Percentiles rank a stretch among this genome's conserved stretches.
Conservation (phyloP, 2,797 vertebrate species). For the Propithecus deckenii region DNA sequence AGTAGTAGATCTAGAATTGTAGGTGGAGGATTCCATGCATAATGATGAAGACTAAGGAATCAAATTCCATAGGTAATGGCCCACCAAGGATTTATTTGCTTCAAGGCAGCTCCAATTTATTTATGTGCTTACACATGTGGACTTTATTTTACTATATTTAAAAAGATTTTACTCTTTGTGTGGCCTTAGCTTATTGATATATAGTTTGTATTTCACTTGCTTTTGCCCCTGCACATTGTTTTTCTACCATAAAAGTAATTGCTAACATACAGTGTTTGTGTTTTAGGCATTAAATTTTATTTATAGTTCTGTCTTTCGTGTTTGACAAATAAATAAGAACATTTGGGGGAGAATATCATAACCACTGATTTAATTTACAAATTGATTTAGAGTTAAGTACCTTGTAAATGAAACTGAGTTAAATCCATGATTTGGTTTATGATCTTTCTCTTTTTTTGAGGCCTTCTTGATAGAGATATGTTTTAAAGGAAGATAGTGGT, state of each 20-base stretch:
- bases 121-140: neutral
- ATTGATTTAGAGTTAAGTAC: neutral
- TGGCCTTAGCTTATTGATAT: neutral
- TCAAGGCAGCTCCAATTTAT: conserved; percentile 41
- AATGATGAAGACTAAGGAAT: conserved; percentile 46
- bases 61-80: conserved; percentile 51
- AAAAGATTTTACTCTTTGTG: neutral
- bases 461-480: neutral
- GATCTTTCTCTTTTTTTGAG: neutral
- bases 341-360: neutral
- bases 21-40: conserved; percentile 65
- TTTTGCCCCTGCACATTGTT: neutral
- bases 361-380: conserved; percentile 4
- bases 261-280: neutral
- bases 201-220: neutral
- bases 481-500: neutral
- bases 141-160: conserved; percentile 49
- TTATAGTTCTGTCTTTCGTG: conserved; percentile 23
- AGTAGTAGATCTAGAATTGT: conserved; percentile 74
- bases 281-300: neutral
- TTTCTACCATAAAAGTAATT: neutral
- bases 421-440: neutral
- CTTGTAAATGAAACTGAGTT: conserved; percentile 28
- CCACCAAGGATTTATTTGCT: conserved; percentile 64
- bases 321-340: conserved; percentile 26